These are phyloP conservation scores for Venustoraphidia nigricollis DNA, from an alignment of 2,888 invertebrate genomes.

Conservation along the genomic window DNA sequence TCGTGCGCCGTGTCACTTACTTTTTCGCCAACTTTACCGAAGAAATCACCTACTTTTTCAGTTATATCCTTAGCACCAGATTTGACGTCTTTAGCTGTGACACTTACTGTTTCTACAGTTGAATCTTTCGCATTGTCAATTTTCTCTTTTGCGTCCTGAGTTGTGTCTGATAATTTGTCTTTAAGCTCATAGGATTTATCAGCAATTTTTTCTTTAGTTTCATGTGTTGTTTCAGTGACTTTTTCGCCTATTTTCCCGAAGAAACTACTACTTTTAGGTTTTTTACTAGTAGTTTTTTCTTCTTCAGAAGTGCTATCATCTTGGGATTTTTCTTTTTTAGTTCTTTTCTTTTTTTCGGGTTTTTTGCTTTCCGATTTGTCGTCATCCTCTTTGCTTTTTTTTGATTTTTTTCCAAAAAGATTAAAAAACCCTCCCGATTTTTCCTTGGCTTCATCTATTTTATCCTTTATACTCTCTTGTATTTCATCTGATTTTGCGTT, in stretches of 20 bases:
- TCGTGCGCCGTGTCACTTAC: conserved; percentile 5
- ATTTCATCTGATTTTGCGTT: neutral
- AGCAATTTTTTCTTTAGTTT: neutral
- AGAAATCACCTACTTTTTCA: conserved; percentile 1
- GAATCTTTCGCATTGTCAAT: neutral
- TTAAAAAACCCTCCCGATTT: neutral
- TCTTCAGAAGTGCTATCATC: neutral
- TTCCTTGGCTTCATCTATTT: neutral
- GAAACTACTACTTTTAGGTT: too few relatives aligned
- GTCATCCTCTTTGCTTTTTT: neutral
- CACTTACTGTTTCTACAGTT: neutral
- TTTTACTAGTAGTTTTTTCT: too few relatives aligned
- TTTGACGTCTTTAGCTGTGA: neutral
- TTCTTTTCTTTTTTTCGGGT: neutral
- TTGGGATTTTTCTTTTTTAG: neutral
- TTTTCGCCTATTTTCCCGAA: too few relatives aligned
- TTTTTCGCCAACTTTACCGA: conserved; percentile 9
- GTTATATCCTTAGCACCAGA: neutral
- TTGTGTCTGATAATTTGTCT: neutral
- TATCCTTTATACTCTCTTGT: neutral
- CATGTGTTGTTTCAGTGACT: too few relatives aligned
- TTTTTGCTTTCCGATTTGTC: too few relatives aligned
- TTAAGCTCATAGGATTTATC: neutral
- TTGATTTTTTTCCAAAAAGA: neutral
- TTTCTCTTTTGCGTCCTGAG: too few relatives aligned